Evolutionary conservation across 2,888 invertebrate species (phyloP).

Genomic region (Trisateles emortualis): DNA sequence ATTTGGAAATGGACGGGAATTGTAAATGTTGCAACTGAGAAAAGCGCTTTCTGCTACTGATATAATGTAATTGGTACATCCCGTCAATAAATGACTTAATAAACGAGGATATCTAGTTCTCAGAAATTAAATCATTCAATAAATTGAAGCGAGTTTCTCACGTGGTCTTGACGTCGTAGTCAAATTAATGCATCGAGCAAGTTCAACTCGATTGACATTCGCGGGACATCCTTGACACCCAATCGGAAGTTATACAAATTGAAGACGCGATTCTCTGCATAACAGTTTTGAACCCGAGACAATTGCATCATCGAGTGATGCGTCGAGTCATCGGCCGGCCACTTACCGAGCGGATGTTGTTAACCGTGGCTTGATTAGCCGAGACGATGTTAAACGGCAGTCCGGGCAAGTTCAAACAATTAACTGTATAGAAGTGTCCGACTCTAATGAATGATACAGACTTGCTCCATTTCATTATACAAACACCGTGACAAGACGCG

Average conservation of each 20-base stretch:
- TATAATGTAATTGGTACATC: slow-evolving; percentile 14
- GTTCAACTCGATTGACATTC: slow-evolving; percentile 68
- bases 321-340: slow-evolving; percentile 81
- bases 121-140: slow-evolving; percentile 28
- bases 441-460: slow-evolving; percentile 84
- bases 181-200: slow-evolving; percentile 43
- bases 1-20: too few species aligned
- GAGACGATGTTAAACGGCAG: slow-evolving; percentile 83
- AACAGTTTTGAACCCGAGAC: slow-evolving; percentile 64
- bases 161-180: slow-evolving; percentile 34
- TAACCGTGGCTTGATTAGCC: slow-evolving; percentile 84
- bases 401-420: slow-evolving; percentile 85
- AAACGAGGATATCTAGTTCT: slow-evolving; percentile 27
- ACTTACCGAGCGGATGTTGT: slow-evolving; percentile 83
- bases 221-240: slow-evolving; percentile 75
- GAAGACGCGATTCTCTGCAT: slow-evolving; percentile 66
- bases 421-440: slow-evolving; percentile 86
- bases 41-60: neutral
- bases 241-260: slow-evolving; percentile 80
- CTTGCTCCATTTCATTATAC: slow-evolving; percentile 82
- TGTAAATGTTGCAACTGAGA: too few species aligned
- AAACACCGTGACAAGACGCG: slow-evolving; percentile 83
- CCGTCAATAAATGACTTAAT: slow-evolving; percentile 33
- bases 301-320: slow-evolving; percentile 80
- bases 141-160: slow-evolving; percentile 31